Evolutionary conservation across 1,140 invertebrate species (phyloP).

Genomic region (Conus betulinus): DNA sequence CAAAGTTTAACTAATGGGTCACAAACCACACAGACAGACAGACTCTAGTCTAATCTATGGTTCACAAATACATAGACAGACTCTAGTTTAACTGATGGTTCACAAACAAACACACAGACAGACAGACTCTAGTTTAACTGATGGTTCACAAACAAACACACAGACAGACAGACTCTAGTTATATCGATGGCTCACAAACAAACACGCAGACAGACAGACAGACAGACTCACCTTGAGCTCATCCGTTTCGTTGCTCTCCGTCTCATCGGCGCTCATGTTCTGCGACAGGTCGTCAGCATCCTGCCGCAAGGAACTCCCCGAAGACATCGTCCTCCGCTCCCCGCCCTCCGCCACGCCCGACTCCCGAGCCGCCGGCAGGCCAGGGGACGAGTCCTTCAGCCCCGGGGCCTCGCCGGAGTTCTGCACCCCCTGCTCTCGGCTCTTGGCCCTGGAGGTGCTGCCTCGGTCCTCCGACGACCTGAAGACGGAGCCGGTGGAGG

Average conservation of each 20-base stretch:
- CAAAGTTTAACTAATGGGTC: no score
- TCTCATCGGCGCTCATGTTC: conserved; percentile 47
- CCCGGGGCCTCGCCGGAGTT: no score
- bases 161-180: no score
- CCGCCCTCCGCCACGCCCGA: background rate
- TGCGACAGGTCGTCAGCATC: conserved; percentile 41
- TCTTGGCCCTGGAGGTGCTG: background rate
- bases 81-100: no score
- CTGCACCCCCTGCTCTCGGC: conserved; percentile 27
- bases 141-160: no score
- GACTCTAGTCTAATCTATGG: no score
- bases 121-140: no score
- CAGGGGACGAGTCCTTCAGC: conserved; percentile 38
- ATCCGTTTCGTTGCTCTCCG: conserved; percentile 70
- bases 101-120: no score
- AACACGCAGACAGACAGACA: background rate
- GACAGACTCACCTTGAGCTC: conserved; percentile 61
- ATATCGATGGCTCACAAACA: no score
- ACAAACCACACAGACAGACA: no score
- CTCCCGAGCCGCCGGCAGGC: conserved; percentile 53
- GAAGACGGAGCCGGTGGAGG: conserved; percentile 40
- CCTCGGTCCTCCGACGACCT: background rate
- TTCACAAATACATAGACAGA: no score
- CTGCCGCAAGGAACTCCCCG: background rate
- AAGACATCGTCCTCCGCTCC: background rate